Percentiles rank a stretch among this genome's conserved stretches.
phyloP scores from a whole-genome alignment of 2,113 vertebrate genomes.

The Trochalopteron elliotii region DNA sequence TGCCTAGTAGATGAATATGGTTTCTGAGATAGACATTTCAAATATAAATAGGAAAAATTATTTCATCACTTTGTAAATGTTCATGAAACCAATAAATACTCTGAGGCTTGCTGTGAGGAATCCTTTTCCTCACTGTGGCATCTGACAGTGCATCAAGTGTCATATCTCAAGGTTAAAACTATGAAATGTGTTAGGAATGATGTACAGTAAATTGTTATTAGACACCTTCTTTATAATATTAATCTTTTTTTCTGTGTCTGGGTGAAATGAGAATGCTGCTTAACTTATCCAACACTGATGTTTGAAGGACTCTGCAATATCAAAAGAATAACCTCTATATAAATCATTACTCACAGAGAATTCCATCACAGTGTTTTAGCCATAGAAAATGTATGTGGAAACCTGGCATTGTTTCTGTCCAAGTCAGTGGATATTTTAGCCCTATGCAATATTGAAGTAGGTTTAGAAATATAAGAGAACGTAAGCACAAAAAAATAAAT shows the following conservation, averaged over 20 bases:
- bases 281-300: background rate
- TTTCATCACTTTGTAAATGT: conserved; percentile 4
- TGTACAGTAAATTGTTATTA: background rate
- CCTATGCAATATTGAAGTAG: background rate
- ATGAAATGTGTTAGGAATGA: background rate
- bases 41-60: background rate
- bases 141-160: background rate
- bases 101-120: background rate
- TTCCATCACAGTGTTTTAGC: background rate
- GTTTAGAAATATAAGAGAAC: background rate
- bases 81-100: conserved; percentile 14
- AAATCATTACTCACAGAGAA: background rate
- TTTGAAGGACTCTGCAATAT: background rate
- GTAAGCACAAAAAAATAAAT: background rate
- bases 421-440: background rate
- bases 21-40: background rate
- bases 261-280: background rate
- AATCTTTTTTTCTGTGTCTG: background rate
- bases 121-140: background rate
- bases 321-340: background rate
- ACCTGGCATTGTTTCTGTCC: background rate
- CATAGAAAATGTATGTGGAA: background rate
- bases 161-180: conserved; percentile 19
- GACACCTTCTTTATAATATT: background rate
- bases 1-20: background rate